phyloP scores from a whole-genome alignment of 1,140 invertebrate genomes.

The Scaptodrosophila lebanonensis region DNA sequence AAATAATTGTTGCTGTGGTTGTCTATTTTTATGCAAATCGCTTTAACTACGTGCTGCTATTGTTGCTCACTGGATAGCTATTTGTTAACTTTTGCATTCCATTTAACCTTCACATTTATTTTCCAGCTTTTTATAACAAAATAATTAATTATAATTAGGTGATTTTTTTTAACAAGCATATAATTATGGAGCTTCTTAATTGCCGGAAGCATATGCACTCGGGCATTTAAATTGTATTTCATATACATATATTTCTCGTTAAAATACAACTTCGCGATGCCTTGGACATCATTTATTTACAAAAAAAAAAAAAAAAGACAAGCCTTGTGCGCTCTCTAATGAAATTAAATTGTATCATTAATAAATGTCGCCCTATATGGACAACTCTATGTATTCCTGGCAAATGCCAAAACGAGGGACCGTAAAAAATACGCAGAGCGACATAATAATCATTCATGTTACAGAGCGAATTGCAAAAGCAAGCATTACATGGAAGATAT shows the following conservation, averaged over 20 bases:
- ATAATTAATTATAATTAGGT: slow-evolving; percentile 59
- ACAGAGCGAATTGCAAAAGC: slow-evolving; percentile 58
- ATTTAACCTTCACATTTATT: slow-evolving; percentile 51
- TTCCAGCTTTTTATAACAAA: slow-evolving; percentile 37
- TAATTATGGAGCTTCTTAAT: slow-evolving; percentile 53
- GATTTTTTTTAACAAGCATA: slow-evolving; percentile 30
- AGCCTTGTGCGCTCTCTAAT: slow-evolving; percentile 54
- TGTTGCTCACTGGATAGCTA: neutral
- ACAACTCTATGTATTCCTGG: slow-evolving; percentile 56
- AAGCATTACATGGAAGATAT: too few relatives aligned
- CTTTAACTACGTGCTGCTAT: slow-evolving; percentile 4
- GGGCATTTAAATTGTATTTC: slow-evolving; percentile 24
- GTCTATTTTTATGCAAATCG: slow-evolving; percentile 49
- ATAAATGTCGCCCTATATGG: slow-evolving; percentile 65
- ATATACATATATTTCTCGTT: slow-evolving; percentile 9
- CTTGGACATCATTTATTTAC: slow-evolving; percentile 20
- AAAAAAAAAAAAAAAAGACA: slow-evolving; percentile 3
- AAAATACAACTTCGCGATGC: slow-evolving; percentile 21
- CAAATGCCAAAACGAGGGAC: slow-evolving; percentile 46
- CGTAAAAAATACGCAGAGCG: too few relatives aligned
- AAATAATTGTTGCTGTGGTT: neutral
- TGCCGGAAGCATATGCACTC: slow-evolving; percentile 48
- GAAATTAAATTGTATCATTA: slow-evolving; percentile 68
- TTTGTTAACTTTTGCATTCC: slow-evolving; percentile 1
- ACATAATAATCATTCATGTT: slow-evolving; percentile 68